phyloP scores from a whole-genome alignment of 2,888 invertebrate genomes.

The Phaedon cochleariae region DNA sequence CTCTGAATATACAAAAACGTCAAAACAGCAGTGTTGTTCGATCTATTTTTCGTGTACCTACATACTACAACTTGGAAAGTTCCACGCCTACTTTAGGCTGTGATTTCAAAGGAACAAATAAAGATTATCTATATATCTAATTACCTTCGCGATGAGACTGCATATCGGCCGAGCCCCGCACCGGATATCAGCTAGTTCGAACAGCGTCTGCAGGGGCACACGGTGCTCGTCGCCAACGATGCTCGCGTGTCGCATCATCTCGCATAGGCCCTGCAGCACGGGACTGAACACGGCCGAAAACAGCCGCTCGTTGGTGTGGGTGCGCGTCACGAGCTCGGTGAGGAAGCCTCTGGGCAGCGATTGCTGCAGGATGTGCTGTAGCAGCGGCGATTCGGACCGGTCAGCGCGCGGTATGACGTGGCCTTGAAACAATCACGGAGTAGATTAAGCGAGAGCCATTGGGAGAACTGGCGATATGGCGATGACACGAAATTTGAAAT shows the following conservation, averaged over 20 bases:
- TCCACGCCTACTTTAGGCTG: too few species aligned
- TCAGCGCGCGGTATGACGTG: slow-evolving; percentile 57
- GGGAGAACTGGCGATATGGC: not conserved
- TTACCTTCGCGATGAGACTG: slow-evolving; percentile 59
- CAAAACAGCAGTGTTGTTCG: too few species aligned
- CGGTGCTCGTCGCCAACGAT: slow-evolving; percentile 74
- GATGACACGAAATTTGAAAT: too few species aligned
- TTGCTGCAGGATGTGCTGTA: slow-evolving; percentile 75
- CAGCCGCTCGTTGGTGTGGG: slow-evolving; percentile 67
- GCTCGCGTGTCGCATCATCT: slow-evolving; percentile 73
- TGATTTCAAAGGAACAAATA: too few species aligned
- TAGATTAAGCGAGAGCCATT: too few species aligned
- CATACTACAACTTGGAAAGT: too few species aligned
- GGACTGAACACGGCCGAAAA: slow-evolving; percentile 72
- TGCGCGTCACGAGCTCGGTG: slow-evolving; percentile 64
- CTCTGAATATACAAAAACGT: too few species aligned
- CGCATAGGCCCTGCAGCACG: slow-evolving; percentile 75
- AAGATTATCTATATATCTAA: too few species aligned
- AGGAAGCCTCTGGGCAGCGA: slow-evolving; percentile 79
- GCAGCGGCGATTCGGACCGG: slow-evolving; percentile 69
- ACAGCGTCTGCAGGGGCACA: slow-evolving; percentile 68
- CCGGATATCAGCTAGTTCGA: slow-evolving; percentile 83
- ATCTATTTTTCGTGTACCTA: too few species aligned
- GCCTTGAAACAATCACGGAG: slow-evolving; percentile 37
- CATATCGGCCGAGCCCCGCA: slow-evolving; percentile 81